Conservation (phyloP, 2,113 vertebrate species). For the Pimephales promelas region DNA sequence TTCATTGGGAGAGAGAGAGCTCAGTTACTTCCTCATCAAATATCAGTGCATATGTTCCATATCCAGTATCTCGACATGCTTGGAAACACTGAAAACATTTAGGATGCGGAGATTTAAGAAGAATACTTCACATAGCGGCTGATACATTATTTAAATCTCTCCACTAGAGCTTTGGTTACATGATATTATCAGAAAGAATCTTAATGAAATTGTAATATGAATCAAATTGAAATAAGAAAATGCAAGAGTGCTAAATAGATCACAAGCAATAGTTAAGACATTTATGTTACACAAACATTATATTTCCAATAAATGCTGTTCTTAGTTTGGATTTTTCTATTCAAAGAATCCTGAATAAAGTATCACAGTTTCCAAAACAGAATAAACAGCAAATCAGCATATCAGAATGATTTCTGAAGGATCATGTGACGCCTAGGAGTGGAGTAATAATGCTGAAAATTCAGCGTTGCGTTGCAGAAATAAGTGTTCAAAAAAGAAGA, state of each 20-base stretch:
- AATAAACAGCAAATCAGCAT: neutral
- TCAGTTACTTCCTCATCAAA: slow-evolving; percentile 27
- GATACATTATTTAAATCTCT: slow-evolving; percentile 19
- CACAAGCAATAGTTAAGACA: too few relatives aligned
- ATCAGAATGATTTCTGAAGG: neutral
- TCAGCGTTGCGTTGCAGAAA: neutral
- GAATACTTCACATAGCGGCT: neutral
- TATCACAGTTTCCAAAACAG: neutral
- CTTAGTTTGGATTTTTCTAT: neutral
- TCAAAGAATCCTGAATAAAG: neutral
- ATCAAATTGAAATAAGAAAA: too few relatives aligned
- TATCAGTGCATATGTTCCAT: slow-evolving; percentile 16
- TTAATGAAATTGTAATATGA: too few relatives aligned
- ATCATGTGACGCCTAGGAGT: neutral
- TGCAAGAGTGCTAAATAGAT: too few relatives aligned
- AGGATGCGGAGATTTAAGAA: slow-evolving; percentile 6
- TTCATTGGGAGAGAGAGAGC: slow-evolving; percentile 13
- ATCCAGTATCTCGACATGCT: neutral
- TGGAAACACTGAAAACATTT: slow-evolving; percentile 17
- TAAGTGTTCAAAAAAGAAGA: too few relatives aligned
- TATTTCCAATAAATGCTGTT: neutral
- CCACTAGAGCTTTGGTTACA: neutral
- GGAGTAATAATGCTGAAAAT: neutral
- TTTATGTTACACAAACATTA: too few relatives aligned
- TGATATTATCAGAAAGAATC: neutral